Evolutionary conservation across 2,888 invertebrate species (phyloP), one percentile per base, ranked within the genome.

Genomic region (Lobophora halterata): DNA sequence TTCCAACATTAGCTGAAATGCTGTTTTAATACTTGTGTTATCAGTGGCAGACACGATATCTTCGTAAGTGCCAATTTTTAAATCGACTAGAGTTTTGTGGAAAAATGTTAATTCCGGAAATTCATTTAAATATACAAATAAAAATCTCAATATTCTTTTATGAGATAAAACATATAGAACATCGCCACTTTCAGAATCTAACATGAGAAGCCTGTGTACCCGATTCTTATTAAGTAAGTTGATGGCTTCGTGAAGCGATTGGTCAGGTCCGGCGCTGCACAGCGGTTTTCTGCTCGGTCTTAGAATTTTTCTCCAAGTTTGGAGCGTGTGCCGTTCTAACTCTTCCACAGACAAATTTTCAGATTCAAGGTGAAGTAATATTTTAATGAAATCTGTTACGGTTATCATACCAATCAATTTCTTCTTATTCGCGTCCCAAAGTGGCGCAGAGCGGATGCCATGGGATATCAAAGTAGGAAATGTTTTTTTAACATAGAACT

Each of bases 91-190:
- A 32, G 75, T 78, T 65, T 78, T 83, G 51, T 86, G 85, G 52
- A 87, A 85, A 64, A 86, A 87, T 29, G 83, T 83, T 61, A 87
- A 57, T 62, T 85, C 86, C 12, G 87, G 87, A 64, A 87, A 87
- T 62, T 86, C 87, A 52, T 87, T 87, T 2, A 87, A 69, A 56
- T 87, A 87, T 5, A 87, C 86, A 61, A 87, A 87, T 30, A 87
- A 62, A 61, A 87, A 87, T 49, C 87, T 71, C 36, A 87, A 60
- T 47, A 87, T 86, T 68, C 87, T 71, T 60, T 87, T 87, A 51
- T 87, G 87, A 9, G 87, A 87, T 28, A 87, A 63, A 43, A 87
- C 82, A 40, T 87, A 86, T 19, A 87, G 63, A 24, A 86, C 87
- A 55, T 87, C 86, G 6, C 87, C 87, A 17, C 69, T 68, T 32